These are phyloP conservation scores for Melanotaenia boesemani DNA, from an alignment of 2,797 vertebrate species.

Conservation along the genomic window DNA sequence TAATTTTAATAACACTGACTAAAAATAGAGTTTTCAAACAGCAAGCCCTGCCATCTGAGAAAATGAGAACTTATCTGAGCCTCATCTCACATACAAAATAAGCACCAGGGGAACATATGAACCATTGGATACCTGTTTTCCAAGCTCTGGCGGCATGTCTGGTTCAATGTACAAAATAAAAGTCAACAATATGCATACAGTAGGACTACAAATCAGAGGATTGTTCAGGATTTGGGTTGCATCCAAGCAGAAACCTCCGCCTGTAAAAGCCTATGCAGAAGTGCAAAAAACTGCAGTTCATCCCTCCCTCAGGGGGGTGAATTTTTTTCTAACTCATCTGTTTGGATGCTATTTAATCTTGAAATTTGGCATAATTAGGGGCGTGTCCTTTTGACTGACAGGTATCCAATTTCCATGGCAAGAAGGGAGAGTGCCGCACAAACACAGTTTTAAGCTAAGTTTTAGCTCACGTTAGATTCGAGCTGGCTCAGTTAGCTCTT, in stretches of 20 bases:
- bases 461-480: no score
- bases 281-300: no score
- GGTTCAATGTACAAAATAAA: constrained; percentile 3
- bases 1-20: constrained; percentile 53
- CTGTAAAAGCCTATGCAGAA: no score
- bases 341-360: no score
- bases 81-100: constrained; percentile 17
- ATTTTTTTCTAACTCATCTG: no score
- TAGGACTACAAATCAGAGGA: constrained; percentile 1
- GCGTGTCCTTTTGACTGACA: no score
- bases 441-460: no score
- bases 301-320: no score
- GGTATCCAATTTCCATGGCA: no score
- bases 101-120: constrained; percentile 1
- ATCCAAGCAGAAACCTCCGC: background rate
- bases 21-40: constrained; percentile 40
- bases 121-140: constrained; percentile 23
- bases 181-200: constrained; percentile 6
- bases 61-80: constrained; percentile 32
- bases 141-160: constrained; percentile 7
- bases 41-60: constrained; percentile 26
- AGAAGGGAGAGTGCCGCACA: no score
- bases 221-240: constrained; percentile 14
- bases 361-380: no score
- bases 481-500: no score